A percentile compares a stretch with the other conserved stretches of the same genome.
These are phyloP conservation scores for Drosophila micromelanica DNA, from an alignment of 1,140 invertebrate species.

Conservation along the genomic window DNA sequence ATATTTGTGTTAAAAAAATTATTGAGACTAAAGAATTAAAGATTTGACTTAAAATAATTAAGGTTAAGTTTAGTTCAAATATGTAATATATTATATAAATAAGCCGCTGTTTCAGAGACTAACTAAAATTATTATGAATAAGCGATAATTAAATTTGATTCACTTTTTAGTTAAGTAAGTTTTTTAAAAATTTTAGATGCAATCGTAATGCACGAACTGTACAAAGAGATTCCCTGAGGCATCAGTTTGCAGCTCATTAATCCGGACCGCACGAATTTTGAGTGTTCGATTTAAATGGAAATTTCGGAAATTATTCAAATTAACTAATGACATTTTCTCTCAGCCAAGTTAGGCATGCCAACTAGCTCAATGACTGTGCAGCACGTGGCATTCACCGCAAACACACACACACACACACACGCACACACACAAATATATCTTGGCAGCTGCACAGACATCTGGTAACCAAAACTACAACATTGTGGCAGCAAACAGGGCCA, in stretches of 20 bases:
- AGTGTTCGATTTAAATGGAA: slow-evolving; percentile 51
- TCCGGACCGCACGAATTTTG: slow-evolving; percentile 2
- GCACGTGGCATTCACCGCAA: slow-evolving; percentile 22
- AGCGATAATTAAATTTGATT: too few relatives aligned
- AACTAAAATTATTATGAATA: too few relatives aligned
- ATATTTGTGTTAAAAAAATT: neutral
- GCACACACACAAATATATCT: neutral
- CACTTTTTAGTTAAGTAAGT: too few relatives aligned
- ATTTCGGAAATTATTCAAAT: slow-evolving; percentile 62
- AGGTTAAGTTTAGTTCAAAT: too few relatives aligned
- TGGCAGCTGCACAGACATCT: neutral
- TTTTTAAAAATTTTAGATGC: neutral
- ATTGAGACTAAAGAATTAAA: too few relatives aligned
- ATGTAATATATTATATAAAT: too few relatives aligned
- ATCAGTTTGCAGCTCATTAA: neutral
- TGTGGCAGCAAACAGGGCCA: slow-evolving; percentile 47
- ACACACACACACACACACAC: slow-evolving; percentile 5
- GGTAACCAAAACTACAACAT: slow-evolving; percentile 42
- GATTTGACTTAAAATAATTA: too few relatives aligned
- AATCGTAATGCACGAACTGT: neutral
- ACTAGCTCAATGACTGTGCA: slow-evolving; percentile 13
- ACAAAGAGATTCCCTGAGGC: neutral
- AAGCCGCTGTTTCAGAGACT: too few relatives aligned
- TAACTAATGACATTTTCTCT: slow-evolving; percentile 60
- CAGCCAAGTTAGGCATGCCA: slow-evolving; percentile 6